phyloP scores from a whole-genome alignment of 2,797 vertebrate genomes.

The Paedocypris micromegethes region DNA sequence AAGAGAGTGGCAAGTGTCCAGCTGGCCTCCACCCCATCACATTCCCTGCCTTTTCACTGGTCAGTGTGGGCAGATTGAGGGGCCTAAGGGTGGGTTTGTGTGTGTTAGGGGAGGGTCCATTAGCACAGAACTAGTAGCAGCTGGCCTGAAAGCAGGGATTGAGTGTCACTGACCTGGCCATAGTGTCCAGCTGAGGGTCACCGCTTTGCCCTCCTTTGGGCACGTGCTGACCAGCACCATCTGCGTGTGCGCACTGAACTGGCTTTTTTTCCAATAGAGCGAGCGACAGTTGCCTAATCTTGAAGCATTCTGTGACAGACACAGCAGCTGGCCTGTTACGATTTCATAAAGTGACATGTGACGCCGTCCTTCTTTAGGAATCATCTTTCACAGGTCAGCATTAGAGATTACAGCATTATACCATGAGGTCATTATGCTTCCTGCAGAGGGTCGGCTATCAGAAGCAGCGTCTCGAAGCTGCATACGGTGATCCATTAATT shows the following conservation, averaged over 20 bases:
- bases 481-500: conserved; percentile 1
- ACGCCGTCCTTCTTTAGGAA: conserved; percentile 8
- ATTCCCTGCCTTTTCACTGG: conserved; percentile 69
- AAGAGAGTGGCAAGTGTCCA: conserved; percentile 50
- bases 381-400: neutral
- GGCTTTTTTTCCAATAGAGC: conserved; percentile 28
- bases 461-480: neutral
- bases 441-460: too few species aligned
- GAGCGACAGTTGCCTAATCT: conserved; percentile 46
- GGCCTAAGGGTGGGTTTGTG: conserved; percentile 45
- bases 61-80: conserved; percentile 52
- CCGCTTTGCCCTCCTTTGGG: conserved; percentile 67
- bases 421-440: neutral
- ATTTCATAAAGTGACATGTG: conserved; percentile 20
- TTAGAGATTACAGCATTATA: neutral
- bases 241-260: conserved; percentile 57
- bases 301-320: conserved; percentile 31
- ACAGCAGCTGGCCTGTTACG: conserved; percentile 44
- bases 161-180: conserved; percentile 77
- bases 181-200: conserved; percentile 77
- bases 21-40: conserved; percentile 60
- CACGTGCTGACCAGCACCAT: conserved; percentile 73
- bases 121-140: conserved; percentile 65
- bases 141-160: conserved; percentile 65
- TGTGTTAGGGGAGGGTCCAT: conserved; percentile 55